Conservation (phyloP, 2,888 invertebrate species). For the Drosophila borborema region DNA sequence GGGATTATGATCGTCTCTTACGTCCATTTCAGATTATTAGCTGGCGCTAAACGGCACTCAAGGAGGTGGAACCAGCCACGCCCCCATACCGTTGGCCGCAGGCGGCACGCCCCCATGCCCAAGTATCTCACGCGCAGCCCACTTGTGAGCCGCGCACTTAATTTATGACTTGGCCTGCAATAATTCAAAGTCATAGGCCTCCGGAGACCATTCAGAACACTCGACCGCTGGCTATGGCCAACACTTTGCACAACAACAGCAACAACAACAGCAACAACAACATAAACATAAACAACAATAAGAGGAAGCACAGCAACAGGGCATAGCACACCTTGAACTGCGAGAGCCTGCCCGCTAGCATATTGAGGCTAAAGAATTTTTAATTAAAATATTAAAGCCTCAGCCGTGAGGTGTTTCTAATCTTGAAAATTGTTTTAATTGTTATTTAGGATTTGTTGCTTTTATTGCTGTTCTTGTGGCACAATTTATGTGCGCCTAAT, state of each 20-base stretch:
- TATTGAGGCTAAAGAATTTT: constrained; percentile 73
- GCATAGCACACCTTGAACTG: constrained; percentile 14
- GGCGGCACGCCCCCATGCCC: not conserved
- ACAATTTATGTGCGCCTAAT: constrained; percentile 76
- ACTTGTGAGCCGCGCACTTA: constrained; percentile 52
- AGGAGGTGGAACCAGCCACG: constrained; percentile 16
- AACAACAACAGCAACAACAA: constrained; percentile 25
- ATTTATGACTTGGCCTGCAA: constrained; percentile 78
- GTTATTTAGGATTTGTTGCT: constrained; percentile 77
- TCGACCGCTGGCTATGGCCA: constrained; percentile 51
- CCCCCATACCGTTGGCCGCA: constrained; percentile 5
- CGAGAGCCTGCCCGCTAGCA: constrained; percentile 34
- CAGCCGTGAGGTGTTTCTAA: constrained; percentile 78
- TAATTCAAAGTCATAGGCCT: constrained; percentile 82
- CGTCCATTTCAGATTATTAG: constrained; percentile 38
- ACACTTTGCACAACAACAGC: constrained; percentile 14
- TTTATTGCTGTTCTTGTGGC: constrained; percentile 48
- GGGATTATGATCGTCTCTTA: constrained; percentile 14
- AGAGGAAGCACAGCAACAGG: not conserved
- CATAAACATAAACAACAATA: constrained; percentile 21
- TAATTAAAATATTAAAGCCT: constrained; percentile 81
- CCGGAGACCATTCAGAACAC: constrained; percentile 73
- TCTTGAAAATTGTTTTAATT: constrained; percentile 81
- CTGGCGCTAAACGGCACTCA: constrained; percentile 48
- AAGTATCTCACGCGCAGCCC: not conserved